phyloP scores from a whole-genome alignment of 92 coral and sea anemone species.

The Palythoa heliodiscus region DNA sequence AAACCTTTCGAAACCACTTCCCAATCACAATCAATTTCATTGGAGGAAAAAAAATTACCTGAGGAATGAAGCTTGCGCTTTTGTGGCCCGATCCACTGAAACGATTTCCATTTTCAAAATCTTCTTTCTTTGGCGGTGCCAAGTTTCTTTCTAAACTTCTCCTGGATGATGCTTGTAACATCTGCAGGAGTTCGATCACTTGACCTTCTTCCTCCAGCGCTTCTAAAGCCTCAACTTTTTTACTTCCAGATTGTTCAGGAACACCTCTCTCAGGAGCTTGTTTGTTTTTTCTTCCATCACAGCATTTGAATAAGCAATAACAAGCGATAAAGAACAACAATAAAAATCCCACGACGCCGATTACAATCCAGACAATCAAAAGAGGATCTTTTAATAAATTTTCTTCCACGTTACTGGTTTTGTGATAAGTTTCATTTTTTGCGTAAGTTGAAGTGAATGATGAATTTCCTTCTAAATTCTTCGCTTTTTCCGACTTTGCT shows the following conservation, averaged over 20 bases:
- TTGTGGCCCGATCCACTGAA: neutral
- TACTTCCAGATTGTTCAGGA: constrained; percentile 2
- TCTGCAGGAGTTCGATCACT: constrained; percentile 37
- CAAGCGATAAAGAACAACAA: neutral
- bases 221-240: constrained; percentile 15
- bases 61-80: constrained; percentile 5
- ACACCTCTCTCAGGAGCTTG: neutral
- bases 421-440: neutral
- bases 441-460: neutral
- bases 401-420: neutral
- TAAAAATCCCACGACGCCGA: constrained; percentile 23
- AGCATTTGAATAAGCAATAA: constrained; percentile 32
- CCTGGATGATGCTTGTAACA: constrained; percentile 34
- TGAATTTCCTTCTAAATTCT: neutral
- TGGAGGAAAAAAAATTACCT: neutral
- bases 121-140: constrained; percentile 22
- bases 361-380: constrained; percentile 12
- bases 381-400: constrained; percentile 9
- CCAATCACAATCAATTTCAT: neutral
- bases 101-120: neutral
- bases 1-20: neutral
- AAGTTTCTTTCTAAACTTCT: constrained; percentile 37
- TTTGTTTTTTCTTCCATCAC: constrained; percentile 15
- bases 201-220: constrained; percentile 37
- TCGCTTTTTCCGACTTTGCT: neutral